Conservation (phyloP, 2,113 vertebrate genomes). For the Muntiacus muntjak region DNA sequence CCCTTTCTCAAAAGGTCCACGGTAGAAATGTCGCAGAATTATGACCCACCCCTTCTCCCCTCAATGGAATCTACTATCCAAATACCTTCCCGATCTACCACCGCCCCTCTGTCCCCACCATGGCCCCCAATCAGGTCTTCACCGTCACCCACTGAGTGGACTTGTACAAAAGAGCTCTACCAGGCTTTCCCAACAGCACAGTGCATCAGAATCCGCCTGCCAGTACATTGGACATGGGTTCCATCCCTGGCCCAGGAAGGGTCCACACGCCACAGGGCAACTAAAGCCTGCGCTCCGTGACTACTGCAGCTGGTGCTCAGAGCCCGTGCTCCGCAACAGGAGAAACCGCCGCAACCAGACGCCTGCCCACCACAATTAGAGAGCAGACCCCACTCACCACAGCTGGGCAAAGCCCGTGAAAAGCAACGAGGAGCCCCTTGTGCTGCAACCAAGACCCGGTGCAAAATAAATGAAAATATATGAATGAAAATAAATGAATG, state of each 20-base stretch:
- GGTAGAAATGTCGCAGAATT: background rate
- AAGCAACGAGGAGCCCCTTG: background rate
- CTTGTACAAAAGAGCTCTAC: background rate
- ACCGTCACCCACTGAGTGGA: background rate
- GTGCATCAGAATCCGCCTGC: background rate
- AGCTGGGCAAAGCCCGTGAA: accelerated
- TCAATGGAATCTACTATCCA: background rate
- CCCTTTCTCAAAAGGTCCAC: background rate
- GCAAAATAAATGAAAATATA: no score
- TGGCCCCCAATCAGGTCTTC: background rate
- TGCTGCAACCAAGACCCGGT: background rate
- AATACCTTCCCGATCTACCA: background rate
- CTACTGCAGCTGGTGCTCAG: background rate
- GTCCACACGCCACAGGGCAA: background rate
- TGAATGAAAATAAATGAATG: no score
- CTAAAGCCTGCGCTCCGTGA: background rate
- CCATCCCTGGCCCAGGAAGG: background rate
- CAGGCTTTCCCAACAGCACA: accelerated
- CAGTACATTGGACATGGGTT: background rate
- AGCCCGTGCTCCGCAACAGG: background rate
- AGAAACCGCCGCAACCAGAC: background rate
- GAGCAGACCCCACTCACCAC: background rate
- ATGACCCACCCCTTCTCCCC: no score
- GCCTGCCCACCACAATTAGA: accelerated
- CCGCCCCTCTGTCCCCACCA: background rate